Evolutionary conservation across 2,797 vertebrate genomes (phyloP).

Genomic region (Mormyrus hasselquistii): DNA sequence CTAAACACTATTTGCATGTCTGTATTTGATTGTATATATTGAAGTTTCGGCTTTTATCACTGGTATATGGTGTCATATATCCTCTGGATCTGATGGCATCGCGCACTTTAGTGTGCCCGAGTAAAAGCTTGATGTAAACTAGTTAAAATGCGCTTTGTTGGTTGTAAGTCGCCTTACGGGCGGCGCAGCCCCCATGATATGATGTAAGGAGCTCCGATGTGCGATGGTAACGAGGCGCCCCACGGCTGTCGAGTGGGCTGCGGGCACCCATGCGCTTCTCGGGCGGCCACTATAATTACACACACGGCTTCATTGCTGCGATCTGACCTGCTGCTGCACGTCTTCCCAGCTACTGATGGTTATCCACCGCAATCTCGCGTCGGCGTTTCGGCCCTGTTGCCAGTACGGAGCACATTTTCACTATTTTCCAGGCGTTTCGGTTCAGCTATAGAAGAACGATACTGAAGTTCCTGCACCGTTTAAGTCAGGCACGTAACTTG

Average conservation of each 20-base stretch:
- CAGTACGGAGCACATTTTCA: background rate
- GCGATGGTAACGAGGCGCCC: background rate
- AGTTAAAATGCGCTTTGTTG: background rate
- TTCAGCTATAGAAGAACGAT: background rate
- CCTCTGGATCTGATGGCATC: background rate
- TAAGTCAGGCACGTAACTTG: background rate
- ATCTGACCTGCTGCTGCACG: background rate
- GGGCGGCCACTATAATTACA: background rate
- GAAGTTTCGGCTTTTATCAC: background rate
- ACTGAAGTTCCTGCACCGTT: background rate
- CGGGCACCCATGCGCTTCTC: background rate
- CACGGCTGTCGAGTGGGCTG: background rate
- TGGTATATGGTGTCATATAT: background rate
- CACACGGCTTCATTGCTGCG: background rate
- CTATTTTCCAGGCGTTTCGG: background rate
- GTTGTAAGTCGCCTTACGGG: background rate
- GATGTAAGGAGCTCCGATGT: background rate
- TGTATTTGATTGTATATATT: background rate
- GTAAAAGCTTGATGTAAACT: background rate
- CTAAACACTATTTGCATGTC: background rate
- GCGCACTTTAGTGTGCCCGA: background rate
- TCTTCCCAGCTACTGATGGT: background rate
- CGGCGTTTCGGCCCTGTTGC: background rate
- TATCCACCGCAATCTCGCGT: background rate
- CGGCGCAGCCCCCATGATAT: background rate